Conservation (phyloP, 1,140 invertebrate genomes). For the Caenorhabditis remanei region DNA sequence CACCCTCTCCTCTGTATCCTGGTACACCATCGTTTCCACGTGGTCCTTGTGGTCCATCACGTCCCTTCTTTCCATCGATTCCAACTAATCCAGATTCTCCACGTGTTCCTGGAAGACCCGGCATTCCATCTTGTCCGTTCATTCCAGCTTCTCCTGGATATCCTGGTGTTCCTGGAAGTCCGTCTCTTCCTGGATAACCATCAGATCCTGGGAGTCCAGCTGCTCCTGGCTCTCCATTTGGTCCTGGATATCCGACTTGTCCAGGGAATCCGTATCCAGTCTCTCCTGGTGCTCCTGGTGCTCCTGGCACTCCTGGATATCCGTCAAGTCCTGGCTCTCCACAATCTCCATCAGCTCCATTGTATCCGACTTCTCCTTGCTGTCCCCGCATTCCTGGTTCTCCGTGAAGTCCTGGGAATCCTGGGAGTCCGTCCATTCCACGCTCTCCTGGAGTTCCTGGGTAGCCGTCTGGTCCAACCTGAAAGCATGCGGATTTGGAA, state of each 20-base stretch:
- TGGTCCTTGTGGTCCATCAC: conserved; percentile 59
- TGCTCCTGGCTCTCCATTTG: conserved; percentile 64
- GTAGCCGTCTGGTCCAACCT: conserved; percentile 58
- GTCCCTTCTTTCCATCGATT: conserved; percentile 66
- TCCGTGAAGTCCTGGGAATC: conserved; percentile 70
- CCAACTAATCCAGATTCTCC: conserved; percentile 63
- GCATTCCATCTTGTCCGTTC: conserved; percentile 56
- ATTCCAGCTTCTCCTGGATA: conserved; percentile 63
- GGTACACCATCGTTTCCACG: conserved; percentile 58
- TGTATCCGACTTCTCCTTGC: conserved; percentile 65
- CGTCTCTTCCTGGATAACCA: conserved; percentile 64
- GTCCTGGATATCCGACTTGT: conserved; percentile 64
- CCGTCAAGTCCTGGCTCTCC: conserved; percentile 64
- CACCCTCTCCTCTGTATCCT: conserved; percentile 60
- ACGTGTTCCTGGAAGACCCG: conserved; percentile 54
- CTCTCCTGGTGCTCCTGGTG: conserved; percentile 62
- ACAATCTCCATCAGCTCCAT: conserved; percentile 64
- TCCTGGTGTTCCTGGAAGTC: conserved; percentile 67
- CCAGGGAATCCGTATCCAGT: conserved; percentile 64
- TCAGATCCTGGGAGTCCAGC: conserved; percentile 64
- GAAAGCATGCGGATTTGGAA: neutral
- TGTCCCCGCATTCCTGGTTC: conserved; percentile 63
- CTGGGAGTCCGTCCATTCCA: conserved; percentile 65
- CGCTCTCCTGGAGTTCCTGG: conserved; percentile 64
- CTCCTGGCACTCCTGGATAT: conserved; percentile 63